Conservation (phyloP, 2,888 invertebrate species). For the Athrips mouffetella region DNA sequence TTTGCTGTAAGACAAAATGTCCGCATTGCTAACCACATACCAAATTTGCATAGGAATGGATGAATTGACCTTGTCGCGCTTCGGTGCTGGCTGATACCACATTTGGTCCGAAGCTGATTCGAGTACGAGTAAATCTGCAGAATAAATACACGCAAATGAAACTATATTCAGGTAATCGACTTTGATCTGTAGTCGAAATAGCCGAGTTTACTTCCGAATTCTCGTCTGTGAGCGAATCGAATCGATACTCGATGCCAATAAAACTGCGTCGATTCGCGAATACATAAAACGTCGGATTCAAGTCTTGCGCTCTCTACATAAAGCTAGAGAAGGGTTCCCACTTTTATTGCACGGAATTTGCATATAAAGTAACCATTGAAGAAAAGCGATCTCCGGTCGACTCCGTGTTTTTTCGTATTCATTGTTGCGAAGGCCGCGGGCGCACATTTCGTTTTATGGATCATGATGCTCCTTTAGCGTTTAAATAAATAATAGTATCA, state of each 20-base stretch:
- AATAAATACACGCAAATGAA: constrained; percentile 48
- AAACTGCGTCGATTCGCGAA: constrained; percentile 74
- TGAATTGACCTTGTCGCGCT: constrained; percentile 6
- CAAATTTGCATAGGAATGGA: constrained; percentile 11
- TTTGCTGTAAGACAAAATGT: neutral
- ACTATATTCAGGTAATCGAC: constrained; percentile 59
- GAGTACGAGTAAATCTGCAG: neutral
- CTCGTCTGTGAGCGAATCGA: constrained; percentile 54
- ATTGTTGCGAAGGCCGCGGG: constrained; percentile 69
- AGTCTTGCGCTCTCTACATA: constrained; percentile 69
- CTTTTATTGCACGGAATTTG: constrained; percentile 75
- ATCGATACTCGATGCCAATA: constrained; percentile 76
- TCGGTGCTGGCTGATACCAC: neutral
- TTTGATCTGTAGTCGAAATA: constrained; percentile 64
- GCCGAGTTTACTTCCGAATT: constrained; percentile 68
- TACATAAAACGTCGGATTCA: constrained; percentile 74
- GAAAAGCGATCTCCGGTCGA: constrained; percentile 74
- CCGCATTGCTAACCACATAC: neutral
- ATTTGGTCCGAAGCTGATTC: neutral
- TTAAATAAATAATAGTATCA: constrained; percentile 72
- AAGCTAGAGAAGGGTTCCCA: constrained; percentile 75
- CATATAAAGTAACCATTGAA: constrained; percentile 79
- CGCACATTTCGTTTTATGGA: constrained; percentile 64
- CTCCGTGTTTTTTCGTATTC: constrained; percentile 69
- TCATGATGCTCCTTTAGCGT: constrained; percentile 65